Evolutionary conservation across 1,140 invertebrate species (phyloP), one percentile per base, ranked within the genome.

Genomic region (Drosophila quadrilineata): DNA sequence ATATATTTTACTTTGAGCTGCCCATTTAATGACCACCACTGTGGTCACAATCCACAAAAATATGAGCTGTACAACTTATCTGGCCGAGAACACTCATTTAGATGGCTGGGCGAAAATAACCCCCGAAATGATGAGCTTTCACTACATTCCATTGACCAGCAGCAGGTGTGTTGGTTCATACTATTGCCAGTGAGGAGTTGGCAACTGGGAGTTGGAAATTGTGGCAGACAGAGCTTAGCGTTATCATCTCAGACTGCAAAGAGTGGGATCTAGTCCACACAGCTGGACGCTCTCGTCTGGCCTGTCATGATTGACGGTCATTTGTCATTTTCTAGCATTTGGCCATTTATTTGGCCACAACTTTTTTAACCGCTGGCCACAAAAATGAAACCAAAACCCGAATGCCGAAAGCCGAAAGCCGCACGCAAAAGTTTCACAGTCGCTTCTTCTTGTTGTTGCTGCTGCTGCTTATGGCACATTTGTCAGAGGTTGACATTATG

Each of bases 291-390:
- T 45, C 38, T 41, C 54, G 79, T 75, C 80, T 79, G 80, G 67
- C 75, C 75, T 88, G 71, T 76, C 87, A 88, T 88, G 87, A 88
- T 88, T 88, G 87, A 88, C 86, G 77, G 82, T 82, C 71, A 88
- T 88, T 88, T 88, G 87, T 88, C 87, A 88, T 88, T 80, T 85
- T 87, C 64, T 62, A 74, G 71, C 72, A 82, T 87, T 85, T 74
- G 50, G 52, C 70, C 75, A 82, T 87, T 85, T 84, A 86, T 84
- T 79, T 84, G 74, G 62, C 80, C 79, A 82, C 69, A 82, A 77
- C 77, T 82, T 82, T 82, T 84, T 82, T 67, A 73, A 59, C 69
- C 76, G 64, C 68, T 70, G 72, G 29, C 77, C 76, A 72, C 65
- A 63, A 48, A 56, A 56, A 46, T 21, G 17, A 48, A 71, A 71